Conservation (phyloP, 2,888 invertebrate genomes). For the Epirrhoe tristata region DNA sequence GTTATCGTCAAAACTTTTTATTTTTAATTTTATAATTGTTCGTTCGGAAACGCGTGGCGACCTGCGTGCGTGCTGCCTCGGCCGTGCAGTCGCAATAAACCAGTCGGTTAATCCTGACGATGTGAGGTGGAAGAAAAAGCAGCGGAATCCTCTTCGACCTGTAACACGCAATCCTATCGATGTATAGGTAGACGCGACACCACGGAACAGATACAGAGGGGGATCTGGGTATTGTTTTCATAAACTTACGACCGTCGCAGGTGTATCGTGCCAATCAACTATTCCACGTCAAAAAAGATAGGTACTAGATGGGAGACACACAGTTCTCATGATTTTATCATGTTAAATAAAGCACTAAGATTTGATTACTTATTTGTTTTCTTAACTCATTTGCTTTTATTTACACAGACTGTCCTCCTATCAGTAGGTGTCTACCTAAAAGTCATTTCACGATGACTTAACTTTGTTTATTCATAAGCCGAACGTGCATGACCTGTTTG, state of each 20-base stretch:
- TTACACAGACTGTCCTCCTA: no score
- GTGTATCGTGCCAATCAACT: conserved; percentile 31
- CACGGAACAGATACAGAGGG: conserved; percentile 43
- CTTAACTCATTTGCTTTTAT: no score
- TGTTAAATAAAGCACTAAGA: background rate
- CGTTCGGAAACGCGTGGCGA: conserved; percentile 49
- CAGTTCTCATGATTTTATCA: background rate
- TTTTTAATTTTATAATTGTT: conserved; percentile 36
- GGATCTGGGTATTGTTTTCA: conserved; percentile 40
- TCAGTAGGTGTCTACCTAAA: no score
- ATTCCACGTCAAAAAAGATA: conserved; percentile 13
- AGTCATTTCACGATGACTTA: no score
- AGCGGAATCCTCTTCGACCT: conserved; percentile 40
- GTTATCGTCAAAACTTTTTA: conserved; percentile 48
- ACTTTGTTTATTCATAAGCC: conserved; percentile 17
- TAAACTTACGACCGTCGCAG: conserved; percentile 22
- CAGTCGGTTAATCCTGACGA: conserved; percentile 43
- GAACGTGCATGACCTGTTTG: conserved; percentile 14
- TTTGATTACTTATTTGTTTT: no score
- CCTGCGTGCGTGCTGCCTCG: conserved; percentile 66
- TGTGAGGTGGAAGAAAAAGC: conserved; percentile 52
- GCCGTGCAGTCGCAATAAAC: conserved; percentile 69
- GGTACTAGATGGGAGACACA: background rate
- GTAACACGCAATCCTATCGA: conserved; percentile 42
- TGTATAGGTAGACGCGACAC: conserved; percentile 27